phyloP scores from a whole-genome alignment of 2,113 vertebrate genomes.

The Nycticorax nycticorax region DNA sequence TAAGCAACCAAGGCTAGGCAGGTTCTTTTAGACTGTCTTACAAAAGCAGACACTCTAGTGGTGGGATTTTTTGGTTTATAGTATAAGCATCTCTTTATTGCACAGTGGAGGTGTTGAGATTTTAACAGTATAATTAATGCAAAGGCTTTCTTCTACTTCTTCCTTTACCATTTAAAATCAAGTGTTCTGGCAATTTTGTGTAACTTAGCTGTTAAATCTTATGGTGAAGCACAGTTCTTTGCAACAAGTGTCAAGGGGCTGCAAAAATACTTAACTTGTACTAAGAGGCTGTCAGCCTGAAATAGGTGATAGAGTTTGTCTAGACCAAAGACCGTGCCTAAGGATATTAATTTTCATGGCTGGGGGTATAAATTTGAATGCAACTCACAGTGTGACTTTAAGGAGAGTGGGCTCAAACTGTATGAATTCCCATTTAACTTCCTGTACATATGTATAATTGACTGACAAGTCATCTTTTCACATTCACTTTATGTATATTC shows the following conservation, averaged over 20 bases:
- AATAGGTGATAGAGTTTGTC: not conserved
- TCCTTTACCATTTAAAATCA: not conserved
- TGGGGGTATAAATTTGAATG: not conserved
- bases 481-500: not conserved
- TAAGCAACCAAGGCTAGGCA: constrained; percentile 54
- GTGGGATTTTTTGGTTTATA: not conserved
- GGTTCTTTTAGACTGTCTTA: not conserved
- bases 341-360: not conserved
- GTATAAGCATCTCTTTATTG: not conserved
- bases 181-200: not conserved
- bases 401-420: not conserved
- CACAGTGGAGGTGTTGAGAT: not conserved
- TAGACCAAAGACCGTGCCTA: not conserved
- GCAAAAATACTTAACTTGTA: not conserved
- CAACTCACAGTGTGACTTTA: not conserved
- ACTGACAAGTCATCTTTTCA: not conserved
- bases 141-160: not conserved
- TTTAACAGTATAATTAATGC: not conserved
- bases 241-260: not conserved
- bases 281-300: not conserved
- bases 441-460: not conserved
- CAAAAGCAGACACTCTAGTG: not conserved
- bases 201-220: not conserved
- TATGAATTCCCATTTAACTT: not conserved
- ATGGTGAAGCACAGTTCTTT: not conserved